Base-by-base conservation (phyloP, 2,888 invertebrate species). In the Tipula helvola region DNA sequence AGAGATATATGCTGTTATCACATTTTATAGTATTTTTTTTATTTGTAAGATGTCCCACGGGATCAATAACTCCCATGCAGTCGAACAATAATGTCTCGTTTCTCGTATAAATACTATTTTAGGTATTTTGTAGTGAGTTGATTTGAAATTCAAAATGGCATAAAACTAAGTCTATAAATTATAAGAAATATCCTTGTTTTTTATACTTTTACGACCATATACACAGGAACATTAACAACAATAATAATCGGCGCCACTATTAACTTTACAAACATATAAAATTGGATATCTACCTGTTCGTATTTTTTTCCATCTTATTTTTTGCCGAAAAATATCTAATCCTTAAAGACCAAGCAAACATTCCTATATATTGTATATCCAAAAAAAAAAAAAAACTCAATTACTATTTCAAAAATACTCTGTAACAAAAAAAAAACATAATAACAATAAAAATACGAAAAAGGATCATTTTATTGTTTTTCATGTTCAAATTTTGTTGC, bases 71-170 rank as follows among this genome's bases (percentile, higher is more conserved):
- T 28, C 18, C 71, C 71, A 71, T 71, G 71, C 71, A 71, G 18
- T 71, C 71, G 71, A 71, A 71, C 28, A 28, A 71, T 28, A 28
- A 71, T 71, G 71, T 71, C 28, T 28, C 52, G 52, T 16, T 52
- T 4, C 71, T 28, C 12, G 71, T 71, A 28, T 12, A 71, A 71
- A 28, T 10, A 52, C 47, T 16, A 71, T 13, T 8, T 71, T 10
- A n/a, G n/a, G n/a, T 71, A 71, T 71, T 28, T 71, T 28, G 4
- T 28, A 71, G 71, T 71, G 28, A 71, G 71, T 71, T 71, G 71
- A 71, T 71, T 71, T 71, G 71, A 71, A 71, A 71, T 71, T 71
- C 71, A 71, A 71, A 71, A 71, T 71, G 71, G 71, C 71, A 71
- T 71, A 28, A 10, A 71, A 71, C 71, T 71, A 71, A 28, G 28